Base-by-base conservation (phyloP, 2,888 invertebrate genomes). In the Tenthredo scrophulariae region DNA sequence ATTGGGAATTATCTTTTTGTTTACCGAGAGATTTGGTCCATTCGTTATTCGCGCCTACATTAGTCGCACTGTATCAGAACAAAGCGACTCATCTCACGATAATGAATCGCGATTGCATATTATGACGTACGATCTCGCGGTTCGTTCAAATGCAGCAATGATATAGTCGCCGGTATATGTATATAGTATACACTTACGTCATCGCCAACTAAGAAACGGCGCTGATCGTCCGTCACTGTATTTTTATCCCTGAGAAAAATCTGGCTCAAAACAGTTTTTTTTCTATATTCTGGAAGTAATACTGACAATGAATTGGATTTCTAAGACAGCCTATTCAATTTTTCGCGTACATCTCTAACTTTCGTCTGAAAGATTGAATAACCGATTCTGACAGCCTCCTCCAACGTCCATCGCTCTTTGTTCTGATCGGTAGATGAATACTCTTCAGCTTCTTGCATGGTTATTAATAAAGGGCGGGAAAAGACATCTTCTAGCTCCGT, bases 1-100 rank as follows among this genome's bases (percentile, higher is more conserved):
- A 83, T 83, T 46, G 67, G 70, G 83, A 83, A 67, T 83, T 67
- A 83, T 83, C 83, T 46, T 67, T 65, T 70, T 83, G 22, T 62
- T 54, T 29, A 77, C 54, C 13, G 0, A 43, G 43, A 75, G 75
- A 46, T 13, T 18, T 37, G 1, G 70, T 37, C 18, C 33, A 29
- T 70, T 26, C 70, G 18, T 40, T 2, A 72, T 72, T 40, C 40
- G n/a, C n/a, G 22, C 10, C 62, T 22, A 13, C 4, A 10, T 62
- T 26, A 70, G 37, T 70, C 70, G 13, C 18, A 6, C 4, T 18
- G 9, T 18, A 37, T 37, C 3, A 13, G 15, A 4, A 9, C 18
- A 5, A 37, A 33, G 70, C 37, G 37, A 22, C 26, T 62, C 13
- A 0, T 3, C 22, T 62, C 9, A 13, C 62, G 2, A 22, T 62